Conservation (phyloP, 2,888 invertebrate genomes). For the Eupithecia abbreviata region DNA sequence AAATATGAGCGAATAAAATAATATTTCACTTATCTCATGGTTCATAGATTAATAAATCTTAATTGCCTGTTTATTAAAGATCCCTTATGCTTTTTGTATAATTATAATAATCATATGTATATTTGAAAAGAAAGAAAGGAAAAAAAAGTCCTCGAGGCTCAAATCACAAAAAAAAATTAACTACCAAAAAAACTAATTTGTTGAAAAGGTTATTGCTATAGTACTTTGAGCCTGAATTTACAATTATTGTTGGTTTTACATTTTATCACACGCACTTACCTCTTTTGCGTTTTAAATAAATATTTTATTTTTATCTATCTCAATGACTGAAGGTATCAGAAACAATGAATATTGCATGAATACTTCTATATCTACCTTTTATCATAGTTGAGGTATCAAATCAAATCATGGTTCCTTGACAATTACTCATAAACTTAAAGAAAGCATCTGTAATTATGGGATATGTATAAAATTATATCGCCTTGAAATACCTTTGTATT, state of each 20-base stretch:
- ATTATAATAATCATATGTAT: not conserved
- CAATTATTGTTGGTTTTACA: not conserved
- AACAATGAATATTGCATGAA: not conserved
- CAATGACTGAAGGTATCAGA: not conserved
- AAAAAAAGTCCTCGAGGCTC: not conserved
- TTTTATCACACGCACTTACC: not conserved
- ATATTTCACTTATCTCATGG: not conserved
- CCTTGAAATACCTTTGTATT: conserved; percentile 34
- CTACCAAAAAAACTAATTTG: not conserved
- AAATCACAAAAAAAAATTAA: not conserved
- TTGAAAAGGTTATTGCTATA: not conserved
- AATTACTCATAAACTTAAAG: not conserved
- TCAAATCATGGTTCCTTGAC: not conserved
- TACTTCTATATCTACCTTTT: not conserved
- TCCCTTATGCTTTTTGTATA: not conserved
- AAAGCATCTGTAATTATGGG: not conserved
- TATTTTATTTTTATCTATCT: too few species aligned
- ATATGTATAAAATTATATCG: conserved; percentile 21
- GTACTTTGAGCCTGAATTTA: not conserved
- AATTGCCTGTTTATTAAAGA: conserved; percentile 8
- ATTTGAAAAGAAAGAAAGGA: not conserved
- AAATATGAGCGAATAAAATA: conserved; percentile 46
- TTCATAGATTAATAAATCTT: conserved; percentile 1
- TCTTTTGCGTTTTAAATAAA: not conserved
- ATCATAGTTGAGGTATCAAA: not conserved